Evolutionary conservation across 2,888 invertebrate species (phyloP).

Genomic region (Epinotia bilunana): DNA sequence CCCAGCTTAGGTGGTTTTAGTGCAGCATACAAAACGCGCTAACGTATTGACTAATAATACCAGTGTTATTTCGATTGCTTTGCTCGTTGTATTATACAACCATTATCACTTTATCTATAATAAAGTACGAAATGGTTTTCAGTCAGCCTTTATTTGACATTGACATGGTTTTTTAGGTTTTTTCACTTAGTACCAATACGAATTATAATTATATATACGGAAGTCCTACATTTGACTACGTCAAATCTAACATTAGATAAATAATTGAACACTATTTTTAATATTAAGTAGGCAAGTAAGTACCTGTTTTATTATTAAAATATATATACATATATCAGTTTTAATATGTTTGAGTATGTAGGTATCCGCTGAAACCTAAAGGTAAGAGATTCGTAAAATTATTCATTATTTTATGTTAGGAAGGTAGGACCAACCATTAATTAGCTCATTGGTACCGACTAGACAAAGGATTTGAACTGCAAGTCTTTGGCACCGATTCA

Average conservation of each 20-base stretch:
- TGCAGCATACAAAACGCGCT: no score
- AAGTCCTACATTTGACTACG: background rate
- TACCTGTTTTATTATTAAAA: background rate
- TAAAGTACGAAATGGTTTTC: no score
- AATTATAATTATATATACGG: constrained; percentile 5
- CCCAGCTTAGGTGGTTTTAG: no score
- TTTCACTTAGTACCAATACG: no score
- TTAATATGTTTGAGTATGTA: background rate
- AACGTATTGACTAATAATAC: no score
- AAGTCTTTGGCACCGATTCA: constrained; percentile 49
- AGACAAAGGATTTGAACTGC: constrained; percentile 43
- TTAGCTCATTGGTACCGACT: constrained; percentile 29
- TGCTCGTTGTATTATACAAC: no score
- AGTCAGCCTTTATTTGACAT: no score
- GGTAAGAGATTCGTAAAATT: background rate
- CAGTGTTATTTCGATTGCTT: no score
- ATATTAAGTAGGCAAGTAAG: background rate
- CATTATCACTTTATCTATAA: no score
- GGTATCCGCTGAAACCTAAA: background rate
- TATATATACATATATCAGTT: background rate
- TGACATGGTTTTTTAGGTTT: no score
- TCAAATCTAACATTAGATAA: background rate
- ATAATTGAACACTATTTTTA: background rate
- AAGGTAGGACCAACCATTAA: background rate
- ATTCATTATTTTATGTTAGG: background rate